These are phyloP conservation scores for Alca torda DNA, from an alignment of 2,797 vertebrate genomes.

Conservation along the genomic window DNA sequence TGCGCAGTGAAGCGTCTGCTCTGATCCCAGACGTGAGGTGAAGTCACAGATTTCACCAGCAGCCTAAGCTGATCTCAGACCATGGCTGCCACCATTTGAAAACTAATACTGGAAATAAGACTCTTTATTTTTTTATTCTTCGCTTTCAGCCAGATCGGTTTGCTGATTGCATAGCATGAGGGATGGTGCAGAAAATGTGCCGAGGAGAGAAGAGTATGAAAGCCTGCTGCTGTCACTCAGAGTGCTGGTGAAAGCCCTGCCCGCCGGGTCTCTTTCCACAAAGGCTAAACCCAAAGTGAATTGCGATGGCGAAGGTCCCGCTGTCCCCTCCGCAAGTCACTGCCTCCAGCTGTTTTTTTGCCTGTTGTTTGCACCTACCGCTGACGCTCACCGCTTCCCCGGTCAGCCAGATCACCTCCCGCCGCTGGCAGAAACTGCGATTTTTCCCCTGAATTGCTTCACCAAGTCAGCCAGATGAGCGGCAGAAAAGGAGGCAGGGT, in stretches of 20 bases:
- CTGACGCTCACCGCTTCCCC: neutral
- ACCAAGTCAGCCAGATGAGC: neutral
- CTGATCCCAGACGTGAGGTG: neutral
- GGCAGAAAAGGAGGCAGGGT: neutral
- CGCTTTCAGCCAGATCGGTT: neutral
- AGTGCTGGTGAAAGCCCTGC: neutral
- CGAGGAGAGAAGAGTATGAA: neutral
- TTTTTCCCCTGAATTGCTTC: neutral
- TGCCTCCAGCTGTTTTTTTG: neutral
- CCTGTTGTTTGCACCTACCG: neutral
- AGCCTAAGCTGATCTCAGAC: neutral
- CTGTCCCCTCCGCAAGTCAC: neutral
- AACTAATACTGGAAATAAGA: neutral
- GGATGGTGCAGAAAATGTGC: neutral
- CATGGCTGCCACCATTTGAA: neutral
- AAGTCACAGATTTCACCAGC: fast-evolving
- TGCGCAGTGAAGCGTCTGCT: neutral
- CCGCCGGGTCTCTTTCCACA: neutral
- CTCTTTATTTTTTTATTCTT: neutral
- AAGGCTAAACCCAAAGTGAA: neutral
- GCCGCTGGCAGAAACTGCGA: neutral
- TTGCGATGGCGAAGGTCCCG: neutral
- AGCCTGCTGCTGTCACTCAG: neutral
- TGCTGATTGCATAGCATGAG: neutral
- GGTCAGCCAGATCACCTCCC: neutral